These are phyloP conservation scores for Pachliopta kotzebuea DNA, from an alignment of 2,888 invertebrate genomes.

Conservation along the genomic window DNA sequence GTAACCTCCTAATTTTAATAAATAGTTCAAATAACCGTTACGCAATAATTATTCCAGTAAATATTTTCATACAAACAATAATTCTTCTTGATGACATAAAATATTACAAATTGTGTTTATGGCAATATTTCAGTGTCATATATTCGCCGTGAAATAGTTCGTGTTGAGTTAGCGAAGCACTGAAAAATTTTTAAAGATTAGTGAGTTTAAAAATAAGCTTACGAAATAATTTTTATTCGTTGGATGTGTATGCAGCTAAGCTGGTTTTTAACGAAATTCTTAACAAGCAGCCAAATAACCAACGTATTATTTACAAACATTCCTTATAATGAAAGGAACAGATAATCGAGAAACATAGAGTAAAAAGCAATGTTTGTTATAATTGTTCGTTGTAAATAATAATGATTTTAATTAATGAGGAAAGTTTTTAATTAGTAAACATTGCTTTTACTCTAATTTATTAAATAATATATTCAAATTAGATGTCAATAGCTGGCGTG, in stretches of 20 bases:
- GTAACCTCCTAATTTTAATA: too few species aligned
- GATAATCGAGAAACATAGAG: too few species aligned
- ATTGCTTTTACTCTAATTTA: conserved; percentile 15
- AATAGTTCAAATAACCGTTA: too few species aligned
- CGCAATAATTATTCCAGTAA: not conserved
- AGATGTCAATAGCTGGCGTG: conserved; percentile 34
- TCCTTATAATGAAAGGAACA: too few species aligned
- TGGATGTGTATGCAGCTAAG: not conserved
- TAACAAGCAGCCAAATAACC: not conserved
- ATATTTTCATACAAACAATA: too few species aligned
- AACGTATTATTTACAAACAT: too few species aligned
- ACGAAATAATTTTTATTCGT: not conserved
- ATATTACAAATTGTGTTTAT: conserved; percentile 9
- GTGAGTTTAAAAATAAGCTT: conserved; percentile 4
- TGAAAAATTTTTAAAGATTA: conserved; percentile 4
- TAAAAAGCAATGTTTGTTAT: too few species aligned
- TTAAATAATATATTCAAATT: conserved; percentile 12
- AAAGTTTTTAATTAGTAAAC: too few species aligned
- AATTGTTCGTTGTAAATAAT: too few species aligned
- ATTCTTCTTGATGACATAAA: too few species aligned
- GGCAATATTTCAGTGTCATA: conserved; percentile 11
- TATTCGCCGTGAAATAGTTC: conserved; percentile 14
- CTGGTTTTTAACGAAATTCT: not conserved
- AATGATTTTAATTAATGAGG: too few species aligned
- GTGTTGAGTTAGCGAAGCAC: conserved; percentile 3